phyloP scores from a whole-genome alignment of 1,140 invertebrate species.

The Drosophila navojoa region DNA sequence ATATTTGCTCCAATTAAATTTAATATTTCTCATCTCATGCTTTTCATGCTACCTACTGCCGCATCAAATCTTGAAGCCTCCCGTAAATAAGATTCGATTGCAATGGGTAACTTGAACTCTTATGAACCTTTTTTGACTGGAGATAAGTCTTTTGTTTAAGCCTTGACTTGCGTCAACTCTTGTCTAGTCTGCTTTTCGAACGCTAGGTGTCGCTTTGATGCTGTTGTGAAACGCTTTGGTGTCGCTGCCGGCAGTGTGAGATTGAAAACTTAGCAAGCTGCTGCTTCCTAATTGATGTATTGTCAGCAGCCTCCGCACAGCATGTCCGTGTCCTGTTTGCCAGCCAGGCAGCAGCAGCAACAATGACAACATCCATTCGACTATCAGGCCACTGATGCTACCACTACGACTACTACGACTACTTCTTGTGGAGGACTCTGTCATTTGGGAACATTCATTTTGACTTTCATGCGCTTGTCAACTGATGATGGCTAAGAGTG shows the following conservation, averaged over 20 bases:
- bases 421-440: conserved; percentile 21
- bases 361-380: conserved; percentile 49
- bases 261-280: conserved; percentile 40
- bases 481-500: conserved; percentile 50
- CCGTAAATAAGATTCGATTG: too few relatives aligned
- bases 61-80: too few relatives aligned
- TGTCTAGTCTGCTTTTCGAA: neutral
- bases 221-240: conserved; percentile 7
- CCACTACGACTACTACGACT: neutral
- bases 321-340: conserved; percentile 52
- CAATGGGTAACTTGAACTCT: too few relatives aligned
- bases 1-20: too few relatives aligned
- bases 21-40: too few relatives aligned
- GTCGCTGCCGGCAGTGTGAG: conserved; percentile 21
- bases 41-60: too few relatives aligned
- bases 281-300: conserved; percentile 43
- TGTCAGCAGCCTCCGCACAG: conserved; percentile 25
- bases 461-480: conserved; percentile 60
- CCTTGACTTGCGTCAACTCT: neutral
- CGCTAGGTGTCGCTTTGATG: conserved; percentile 33
- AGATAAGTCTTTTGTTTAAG: too few relatives aligned
- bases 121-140: too few relatives aligned
- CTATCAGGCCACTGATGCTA: conserved; percentile 5
- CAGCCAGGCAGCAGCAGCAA: conserved; percentile 19
- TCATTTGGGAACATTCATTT: conserved; percentile 65